A percentile compares a stretch with the other conserved stretches of the same genome.
phyloP scores from a whole-genome alignment of 1,140 invertebrate genomes.

The Drosophila willistoni region DNA sequence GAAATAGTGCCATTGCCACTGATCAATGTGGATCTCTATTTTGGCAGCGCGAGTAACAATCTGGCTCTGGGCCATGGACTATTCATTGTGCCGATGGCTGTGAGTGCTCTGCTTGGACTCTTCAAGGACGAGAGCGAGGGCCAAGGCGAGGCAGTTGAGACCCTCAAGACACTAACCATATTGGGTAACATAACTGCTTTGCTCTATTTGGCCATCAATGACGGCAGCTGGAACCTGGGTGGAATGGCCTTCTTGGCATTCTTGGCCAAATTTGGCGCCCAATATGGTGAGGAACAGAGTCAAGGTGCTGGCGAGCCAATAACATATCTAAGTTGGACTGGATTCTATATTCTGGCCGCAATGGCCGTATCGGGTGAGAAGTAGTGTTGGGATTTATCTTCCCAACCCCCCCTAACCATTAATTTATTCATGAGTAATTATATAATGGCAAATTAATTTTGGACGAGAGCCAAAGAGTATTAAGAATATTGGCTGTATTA shows the following conservation, averaged over 20 bases:
- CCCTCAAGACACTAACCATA: conserved; percentile 61
- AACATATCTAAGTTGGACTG: conserved; percentile 52
- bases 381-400: conserved; percentile 3
- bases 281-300: conserved; percentile 20
- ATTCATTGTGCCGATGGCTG: conserved; percentile 64
- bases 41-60: conserved; percentile 52
- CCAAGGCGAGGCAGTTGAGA: conserved; percentile 12
- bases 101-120: conserved; percentile 29
- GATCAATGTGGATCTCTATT: conserved; percentile 64
- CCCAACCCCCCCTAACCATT: background rate
- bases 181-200: conserved; percentile 72
- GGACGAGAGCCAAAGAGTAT: conserved; percentile 34
- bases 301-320: conserved; percentile 30
- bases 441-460: conserved; percentile 6
- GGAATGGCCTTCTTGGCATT: conserved; percentile 71
- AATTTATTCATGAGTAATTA: too few species aligned
- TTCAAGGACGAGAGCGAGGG: conserved; percentile 26
- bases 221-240: conserved; percentile 49
- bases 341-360: conserved; percentile 47
- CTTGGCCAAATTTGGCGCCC: conserved; percentile 63
- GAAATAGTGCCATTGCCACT: conserved; percentile 66
- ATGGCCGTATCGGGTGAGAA: conserved; percentile 34
- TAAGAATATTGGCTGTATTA: conserved; percentile 13
- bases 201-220: conserved; percentile 65
- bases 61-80: conserved; percentile 68